Evolutionary conservation across 2,113 vertebrate species (phyloP).

Genomic region (Callipepla squamata): DNA sequence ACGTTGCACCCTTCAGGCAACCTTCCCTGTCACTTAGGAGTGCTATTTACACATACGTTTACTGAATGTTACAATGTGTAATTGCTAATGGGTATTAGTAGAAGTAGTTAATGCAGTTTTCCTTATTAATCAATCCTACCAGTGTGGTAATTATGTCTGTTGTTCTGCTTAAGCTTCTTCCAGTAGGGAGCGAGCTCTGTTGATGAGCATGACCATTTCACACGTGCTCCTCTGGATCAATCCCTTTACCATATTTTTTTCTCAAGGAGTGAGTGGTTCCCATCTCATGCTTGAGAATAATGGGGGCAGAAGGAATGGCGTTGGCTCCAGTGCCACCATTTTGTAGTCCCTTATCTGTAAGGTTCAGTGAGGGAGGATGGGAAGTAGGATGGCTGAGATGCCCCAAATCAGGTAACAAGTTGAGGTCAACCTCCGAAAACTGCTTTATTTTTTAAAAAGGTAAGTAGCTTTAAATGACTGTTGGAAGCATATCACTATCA

Average conservation of each 20-base stretch:
- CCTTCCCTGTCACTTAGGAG: slow-evolving; percentile 47
- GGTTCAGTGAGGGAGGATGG: neutral
- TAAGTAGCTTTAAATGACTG: neutral
- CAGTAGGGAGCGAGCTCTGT: slow-evolving; percentile 49
- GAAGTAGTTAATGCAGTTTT: slow-evolving; percentile 54
- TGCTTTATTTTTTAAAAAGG: neutral
- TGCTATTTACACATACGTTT: slow-evolving; percentile 38
- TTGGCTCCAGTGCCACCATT: neutral
- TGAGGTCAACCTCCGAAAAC: neutral
- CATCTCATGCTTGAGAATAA: neutral
- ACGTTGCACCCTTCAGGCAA: slow-evolving; percentile 41
- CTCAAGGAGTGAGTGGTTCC: slow-evolving; percentile 5
- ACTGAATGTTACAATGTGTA: slow-evolving; percentile 28
- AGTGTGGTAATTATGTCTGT: slow-evolving; percentile 55
- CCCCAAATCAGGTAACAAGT: neutral
- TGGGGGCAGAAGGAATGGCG: neutral
- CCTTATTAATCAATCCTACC: slow-evolving; percentile 70
- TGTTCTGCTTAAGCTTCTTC: slow-evolving; percentile 59
- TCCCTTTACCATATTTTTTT: slow-evolving; percentile 5
- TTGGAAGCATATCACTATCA: neutral
- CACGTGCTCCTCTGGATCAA: slow-evolving; percentile 49
- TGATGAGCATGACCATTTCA: slow-evolving; percentile 63
- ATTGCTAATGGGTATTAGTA: slow-evolving; percentile 68
- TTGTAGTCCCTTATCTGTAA: neutral
- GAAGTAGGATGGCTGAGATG: neutral